A percentile compares a stretch with the other conserved stretches of the same genome.
Conservation (phyloP, 2,888 invertebrate genomes). For the Zaprionus bogoriensis region DNA sequence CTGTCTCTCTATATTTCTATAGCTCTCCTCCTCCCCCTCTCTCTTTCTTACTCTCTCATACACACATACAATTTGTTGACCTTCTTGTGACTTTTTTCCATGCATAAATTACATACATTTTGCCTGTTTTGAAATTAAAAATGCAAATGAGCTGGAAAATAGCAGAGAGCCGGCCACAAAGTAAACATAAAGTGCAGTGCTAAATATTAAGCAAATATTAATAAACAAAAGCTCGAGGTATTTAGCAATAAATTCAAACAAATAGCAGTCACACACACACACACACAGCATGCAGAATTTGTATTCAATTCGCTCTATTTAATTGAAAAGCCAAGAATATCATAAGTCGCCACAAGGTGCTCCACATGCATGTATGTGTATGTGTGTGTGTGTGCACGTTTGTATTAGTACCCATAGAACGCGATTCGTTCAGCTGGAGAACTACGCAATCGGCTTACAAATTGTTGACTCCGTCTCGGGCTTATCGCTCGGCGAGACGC, state of each 20-base stretch:
- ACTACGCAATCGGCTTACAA: conserved; percentile 17
- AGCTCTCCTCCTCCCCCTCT: too few species aligned
- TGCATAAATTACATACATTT: conserved; percentile 9
- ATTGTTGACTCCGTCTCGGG: conserved; percentile 7
- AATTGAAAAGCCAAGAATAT: not conserved
- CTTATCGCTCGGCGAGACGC: conserved; percentile 39
- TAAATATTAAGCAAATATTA: not conserved
- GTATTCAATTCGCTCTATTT: conserved; percentile 2
- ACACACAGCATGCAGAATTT: not conserved
- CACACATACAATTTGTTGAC: conserved; percentile 5
- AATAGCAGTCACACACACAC: not conserved
- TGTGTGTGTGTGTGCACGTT: not conserved
- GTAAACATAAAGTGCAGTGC: not conserved
- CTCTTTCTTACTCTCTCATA: not conserved
- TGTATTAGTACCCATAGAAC: not conserved
- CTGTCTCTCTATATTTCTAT: too few species aligned
- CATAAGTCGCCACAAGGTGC: not conserved
- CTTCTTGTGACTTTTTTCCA: conserved; percentile 1
- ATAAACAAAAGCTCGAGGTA: not conserved
- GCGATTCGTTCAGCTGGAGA: not conserved
- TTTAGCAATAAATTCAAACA: not conserved
- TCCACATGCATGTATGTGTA: not conserved
- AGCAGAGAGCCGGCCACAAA: not conserved
- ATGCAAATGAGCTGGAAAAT: conserved; percentile 28
- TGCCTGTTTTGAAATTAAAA: conserved; percentile 22